These are phyloP conservation scores for Rhabdomys dilectus DNA, from an alignment of 2,113 vertebrate genomes.

Conservation along the genomic window DNA sequence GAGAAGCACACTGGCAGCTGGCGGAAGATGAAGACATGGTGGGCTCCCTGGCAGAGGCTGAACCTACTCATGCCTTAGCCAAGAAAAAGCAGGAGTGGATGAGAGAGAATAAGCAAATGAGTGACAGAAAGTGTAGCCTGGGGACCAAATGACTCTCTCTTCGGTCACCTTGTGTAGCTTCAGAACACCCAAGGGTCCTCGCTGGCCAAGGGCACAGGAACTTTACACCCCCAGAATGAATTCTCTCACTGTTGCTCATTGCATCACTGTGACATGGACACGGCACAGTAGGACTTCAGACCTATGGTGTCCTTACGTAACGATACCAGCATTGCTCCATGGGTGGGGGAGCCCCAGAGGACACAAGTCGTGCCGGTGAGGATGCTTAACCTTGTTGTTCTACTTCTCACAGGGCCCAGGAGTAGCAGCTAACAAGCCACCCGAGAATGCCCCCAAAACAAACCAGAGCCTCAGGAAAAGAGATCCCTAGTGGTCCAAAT, in stretches of 20 bases:
- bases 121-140: background rate
- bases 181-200: background rate
- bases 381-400: slow-evolving; percentile 47
- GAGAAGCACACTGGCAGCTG: background rate
- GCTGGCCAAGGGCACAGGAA: background rate
- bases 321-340: background rate
- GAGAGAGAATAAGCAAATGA: background rate
- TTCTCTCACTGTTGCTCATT: background rate
- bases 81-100: background rate
- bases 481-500: background rate
- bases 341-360: background rate
- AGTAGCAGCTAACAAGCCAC: slow-evolving; percentile 42
- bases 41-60: background rate
- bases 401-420: slow-evolving; percentile 29
- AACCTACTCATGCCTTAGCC: background rate
- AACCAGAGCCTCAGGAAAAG: background rate
- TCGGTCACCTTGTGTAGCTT: background rate
- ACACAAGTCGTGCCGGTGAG: background rate
- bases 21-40: background rate
- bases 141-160: background rate
- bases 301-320: background rate
- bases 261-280: background rate
- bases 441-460: slow-evolving; percentile 1
- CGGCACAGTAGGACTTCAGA: background rate
- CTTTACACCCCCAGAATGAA: background rate